phyloP scores from a whole-genome alignment of 2,888 invertebrate genomes.

The Julus scanicus region DNA sequence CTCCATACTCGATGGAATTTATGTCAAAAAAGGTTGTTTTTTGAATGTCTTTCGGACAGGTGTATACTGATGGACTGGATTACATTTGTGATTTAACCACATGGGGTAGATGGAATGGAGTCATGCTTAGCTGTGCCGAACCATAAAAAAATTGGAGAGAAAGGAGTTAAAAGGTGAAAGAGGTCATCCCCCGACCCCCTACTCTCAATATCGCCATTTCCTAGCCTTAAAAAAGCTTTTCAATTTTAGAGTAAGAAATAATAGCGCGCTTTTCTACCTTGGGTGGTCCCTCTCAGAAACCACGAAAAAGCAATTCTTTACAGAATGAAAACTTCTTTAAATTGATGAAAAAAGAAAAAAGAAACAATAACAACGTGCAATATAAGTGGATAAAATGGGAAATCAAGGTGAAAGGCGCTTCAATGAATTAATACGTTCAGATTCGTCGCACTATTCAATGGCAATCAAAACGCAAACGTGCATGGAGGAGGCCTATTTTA shows the following conservation, averaged over 20 bases:
- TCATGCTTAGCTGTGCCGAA: conserved; percentile 47
- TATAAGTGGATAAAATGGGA: conserved; percentile 47
- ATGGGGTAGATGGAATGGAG: conserved; percentile 47
- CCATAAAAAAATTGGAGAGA: conserved; percentile 42
- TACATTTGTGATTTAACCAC: conserved; percentile 40
- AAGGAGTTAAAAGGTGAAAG: conserved; percentile 47
- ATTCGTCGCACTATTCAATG: conserved; percentile 47
- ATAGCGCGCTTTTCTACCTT: conserved; percentile 50
- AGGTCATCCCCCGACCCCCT: conserved; percentile 49
- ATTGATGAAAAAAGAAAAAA: conserved; percentile 43
- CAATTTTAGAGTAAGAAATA: conserved; percentile 51
- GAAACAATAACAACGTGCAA: conserved; percentile 47
- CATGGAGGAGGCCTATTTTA: conserved; percentile 15
- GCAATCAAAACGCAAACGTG: conserved; percentile 45
- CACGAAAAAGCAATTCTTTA: conserved; percentile 52
- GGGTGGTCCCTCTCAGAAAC: conserved; percentile 46
- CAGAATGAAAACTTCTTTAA: conserved; percentile 46
- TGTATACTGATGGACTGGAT: conserved; percentile 43
- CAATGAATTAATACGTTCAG: conserved; percentile 39
- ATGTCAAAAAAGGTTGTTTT: conserved; percentile 43
- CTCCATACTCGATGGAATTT: neutral
- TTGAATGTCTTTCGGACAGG: conserved; percentile 40
- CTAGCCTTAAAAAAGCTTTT: conserved; percentile 46
- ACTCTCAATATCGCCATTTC: conserved; percentile 52
- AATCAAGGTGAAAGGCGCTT: conserved; percentile 45